phyloP scores from a whole-genome alignment of 2,888 invertebrate genomes.

The Autographa pulchrina region DNA sequence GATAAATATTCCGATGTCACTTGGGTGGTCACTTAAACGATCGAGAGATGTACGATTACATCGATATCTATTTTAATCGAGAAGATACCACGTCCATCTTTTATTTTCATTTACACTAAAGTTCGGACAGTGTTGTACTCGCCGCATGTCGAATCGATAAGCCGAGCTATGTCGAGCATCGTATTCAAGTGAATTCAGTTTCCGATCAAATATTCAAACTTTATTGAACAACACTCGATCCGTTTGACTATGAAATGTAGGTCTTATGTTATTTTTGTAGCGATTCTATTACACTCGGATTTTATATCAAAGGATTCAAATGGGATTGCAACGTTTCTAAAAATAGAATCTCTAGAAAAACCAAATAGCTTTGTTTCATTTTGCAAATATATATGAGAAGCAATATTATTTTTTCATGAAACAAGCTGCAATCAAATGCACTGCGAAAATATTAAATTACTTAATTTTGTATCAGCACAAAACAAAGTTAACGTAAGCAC shows the following conservation, averaged over 20 bases:
- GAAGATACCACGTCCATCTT: conserved; percentile 58
- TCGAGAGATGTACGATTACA: conserved; percentile 39
- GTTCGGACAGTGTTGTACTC: conserved; percentile 13
- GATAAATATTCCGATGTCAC: conserved; percentile 55
- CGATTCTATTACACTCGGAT: not conserved
- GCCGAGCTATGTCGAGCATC: conserved; percentile 1
- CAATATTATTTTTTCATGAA: not conserved
- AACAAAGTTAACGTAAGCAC: not conserved
- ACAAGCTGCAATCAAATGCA: not conserved
- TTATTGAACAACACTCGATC: conserved; percentile 22
- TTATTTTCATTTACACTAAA: conserved; percentile 12
- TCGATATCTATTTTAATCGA: conserved; percentile 56
- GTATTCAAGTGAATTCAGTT: conserved; percentile 49
- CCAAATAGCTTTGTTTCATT: not conserved
- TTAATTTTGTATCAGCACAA: not conserved
- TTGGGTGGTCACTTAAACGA: conserved; percentile 47
- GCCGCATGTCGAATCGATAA: conserved; percentile 32
- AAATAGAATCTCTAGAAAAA: not conserved
- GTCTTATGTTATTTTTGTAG: conserved; percentile 23
- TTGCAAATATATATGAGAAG: not conserved
- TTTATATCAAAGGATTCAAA: not conserved
- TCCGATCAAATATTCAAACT: conserved; percentile 62
- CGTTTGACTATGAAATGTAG: conserved; percentile 37
- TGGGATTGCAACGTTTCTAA: not conserved
- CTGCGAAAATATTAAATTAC: not conserved